phyloP scores from a whole-genome alignment of 2,797 vertebrate species.

The Dicrostonyx torquatus region DNA sequence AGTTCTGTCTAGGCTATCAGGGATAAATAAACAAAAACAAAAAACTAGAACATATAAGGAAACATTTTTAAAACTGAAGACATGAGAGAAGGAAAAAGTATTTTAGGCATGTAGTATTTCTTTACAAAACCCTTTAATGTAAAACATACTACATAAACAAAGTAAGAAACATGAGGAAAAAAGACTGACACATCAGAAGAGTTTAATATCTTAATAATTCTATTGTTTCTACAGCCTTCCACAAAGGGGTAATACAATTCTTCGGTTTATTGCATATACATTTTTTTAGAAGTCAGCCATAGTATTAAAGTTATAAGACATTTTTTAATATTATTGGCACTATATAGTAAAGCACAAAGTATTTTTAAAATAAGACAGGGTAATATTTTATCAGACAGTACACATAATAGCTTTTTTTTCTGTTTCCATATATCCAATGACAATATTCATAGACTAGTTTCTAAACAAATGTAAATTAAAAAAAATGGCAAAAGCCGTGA shows the following conservation, averaged over 20 bases:
- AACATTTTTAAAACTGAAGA: constrained; percentile 45
- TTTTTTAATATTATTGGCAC: constrained; percentile 73
- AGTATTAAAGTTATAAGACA: constrained; percentile 78
- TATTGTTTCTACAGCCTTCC: constrained; percentile 81
- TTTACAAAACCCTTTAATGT: constrained; percentile 56
- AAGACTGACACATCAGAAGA: constrained; percentile 39
- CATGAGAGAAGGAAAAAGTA: constrained; percentile 11
- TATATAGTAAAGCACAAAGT: constrained; percentile 80
- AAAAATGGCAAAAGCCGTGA: constrained; percentile 79
- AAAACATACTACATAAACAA: constrained; percentile 46
- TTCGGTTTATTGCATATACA: constrained; percentile 81
- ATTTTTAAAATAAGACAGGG: constrained; percentile 74
- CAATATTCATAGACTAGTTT: constrained; percentile 81
- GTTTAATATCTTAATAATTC: constrained; percentile 82
- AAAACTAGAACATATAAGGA: constrained; percentile 41
- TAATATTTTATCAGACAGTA: constrained; percentile 69
- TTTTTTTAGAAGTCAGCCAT: constrained; percentile 72
- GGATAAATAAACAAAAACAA: constrained; percentile 44
- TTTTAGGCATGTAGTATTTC: constrained; percentile 46
- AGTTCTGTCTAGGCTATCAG: constrained; percentile 5
- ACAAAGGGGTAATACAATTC: constrained; percentile 82
- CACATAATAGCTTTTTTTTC: constrained; percentile 59
- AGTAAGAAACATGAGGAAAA: constrained; percentile 41
- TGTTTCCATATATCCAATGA: constrained; percentile 74
- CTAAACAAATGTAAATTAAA: constrained; percentile 79